These are phyloP conservation scores for Solenodon paradoxus DNA, from an alignment of 2,113 vertebrate species.

Conservation along the genomic window DNA sequence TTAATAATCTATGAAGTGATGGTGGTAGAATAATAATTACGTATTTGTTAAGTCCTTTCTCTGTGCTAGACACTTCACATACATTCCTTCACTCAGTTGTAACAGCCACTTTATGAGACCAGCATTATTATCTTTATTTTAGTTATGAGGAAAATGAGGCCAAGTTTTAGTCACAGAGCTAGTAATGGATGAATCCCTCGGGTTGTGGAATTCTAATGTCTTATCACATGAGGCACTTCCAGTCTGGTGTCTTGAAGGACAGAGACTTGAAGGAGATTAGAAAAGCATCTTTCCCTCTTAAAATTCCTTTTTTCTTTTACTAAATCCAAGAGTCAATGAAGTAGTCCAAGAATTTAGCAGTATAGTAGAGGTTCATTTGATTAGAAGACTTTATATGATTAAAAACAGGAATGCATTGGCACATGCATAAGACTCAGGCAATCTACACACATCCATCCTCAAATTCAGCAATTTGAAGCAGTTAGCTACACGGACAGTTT, in stretches of 20 bases:
- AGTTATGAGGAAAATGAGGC: not conserved
- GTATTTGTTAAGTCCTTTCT: not conserved
- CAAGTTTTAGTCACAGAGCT: not conserved
- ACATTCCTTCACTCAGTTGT: not conserved
- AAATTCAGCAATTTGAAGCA: slow-evolving; percentile 77
- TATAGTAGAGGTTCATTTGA: slow-evolving; percentile 45
- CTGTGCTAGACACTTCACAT: not conserved
- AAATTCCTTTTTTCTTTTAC: slow-evolving; percentile 24
- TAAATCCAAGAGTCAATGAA: slow-evolving; percentile 32
- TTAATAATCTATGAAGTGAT: slow-evolving; percentile 24
- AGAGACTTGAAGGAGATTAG: not conserved
- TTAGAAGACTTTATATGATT: slow-evolving; percentile 49
- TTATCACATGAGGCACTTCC: not conserved
- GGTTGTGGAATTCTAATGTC: not conserved
- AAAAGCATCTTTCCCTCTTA: slow-evolving; percentile 4
- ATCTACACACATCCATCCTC: slow-evolving; percentile 70
- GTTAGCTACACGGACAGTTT: slow-evolving; percentile 75
- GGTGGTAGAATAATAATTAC: not conserved
- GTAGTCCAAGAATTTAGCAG: slow-evolving; percentile 26
- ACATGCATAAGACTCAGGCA: slow-evolving; percentile 39
- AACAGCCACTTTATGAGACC: not conserved
- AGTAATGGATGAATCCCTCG: not conserved
- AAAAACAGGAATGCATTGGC: slow-evolving; percentile 58
- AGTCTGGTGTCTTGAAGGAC: not conserved
- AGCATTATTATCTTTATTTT: not conserved